A percentile compares a stretch with the other conserved stretches of the same genome.
Conservation (phyloP, 2,113 vertebrate genomes). For the Lamprologus callipterus region DNA sequence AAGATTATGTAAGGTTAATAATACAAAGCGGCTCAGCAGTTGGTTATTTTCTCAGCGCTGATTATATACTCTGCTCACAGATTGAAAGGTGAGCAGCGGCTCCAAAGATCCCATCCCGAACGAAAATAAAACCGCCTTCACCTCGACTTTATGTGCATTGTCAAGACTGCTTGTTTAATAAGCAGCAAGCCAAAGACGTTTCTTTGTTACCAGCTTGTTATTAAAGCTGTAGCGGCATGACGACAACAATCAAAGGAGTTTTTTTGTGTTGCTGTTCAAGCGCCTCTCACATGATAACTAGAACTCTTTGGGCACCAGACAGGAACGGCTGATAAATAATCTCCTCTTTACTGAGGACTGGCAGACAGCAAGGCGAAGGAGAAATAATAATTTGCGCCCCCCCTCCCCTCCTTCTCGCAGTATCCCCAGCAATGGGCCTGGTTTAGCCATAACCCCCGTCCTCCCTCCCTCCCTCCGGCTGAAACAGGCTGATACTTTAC, state of each 20-base stretch:
- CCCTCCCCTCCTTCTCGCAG: background rate
- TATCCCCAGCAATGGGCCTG: slow-evolving; percentile 15
- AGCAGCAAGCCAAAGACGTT: slow-evolving; percentile 3
- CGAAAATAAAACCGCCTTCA: background rate
- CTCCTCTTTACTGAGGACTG: slow-evolving; percentile 23
- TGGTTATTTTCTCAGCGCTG: background rate
- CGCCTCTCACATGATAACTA: slow-evolving; percentile 27
- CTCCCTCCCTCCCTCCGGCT: background rate
- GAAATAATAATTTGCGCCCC: slow-evolving; percentile 11
- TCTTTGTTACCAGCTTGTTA: slow-evolving; percentile 40
- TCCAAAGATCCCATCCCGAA: background rate
- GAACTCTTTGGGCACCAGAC: slow-evolving; percentile 40
- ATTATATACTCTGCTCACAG: background rate
- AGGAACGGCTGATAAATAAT: slow-evolving; percentile 55
- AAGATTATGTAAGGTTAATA: background rate
- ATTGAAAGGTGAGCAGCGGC: background rate
- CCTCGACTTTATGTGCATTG: background rate
- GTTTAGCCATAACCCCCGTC: background rate
- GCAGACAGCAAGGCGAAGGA: slow-evolving; percentile 2
- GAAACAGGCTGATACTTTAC: slow-evolving; percentile 49
- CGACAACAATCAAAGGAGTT: slow-evolving; percentile 31
- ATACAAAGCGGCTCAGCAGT: background rate
- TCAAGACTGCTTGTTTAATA: slow-evolving; percentile 32
- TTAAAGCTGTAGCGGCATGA: slow-evolving; percentile 42
- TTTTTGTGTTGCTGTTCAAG: slow-evolving; percentile 33